Evolutionary conservation across 2,888 invertebrate species (phyloP), one percentile per base, ranked within the genome.

Genomic region (Emmelina monodactyla): DNA sequence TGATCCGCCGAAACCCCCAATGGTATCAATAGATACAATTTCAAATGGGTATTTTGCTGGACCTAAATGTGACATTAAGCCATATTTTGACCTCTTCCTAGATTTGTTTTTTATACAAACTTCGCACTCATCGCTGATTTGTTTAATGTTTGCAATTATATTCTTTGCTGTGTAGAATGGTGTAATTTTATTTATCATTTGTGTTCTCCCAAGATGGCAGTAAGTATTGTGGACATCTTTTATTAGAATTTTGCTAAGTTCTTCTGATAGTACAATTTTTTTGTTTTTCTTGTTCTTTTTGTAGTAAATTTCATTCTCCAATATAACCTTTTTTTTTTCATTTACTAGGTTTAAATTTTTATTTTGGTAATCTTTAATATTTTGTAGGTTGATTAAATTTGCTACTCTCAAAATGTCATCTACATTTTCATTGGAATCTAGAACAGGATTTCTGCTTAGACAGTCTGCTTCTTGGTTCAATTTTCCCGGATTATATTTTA

Each of bases 1-100:
- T 22, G 45, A 39, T 1, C 47, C 44, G 31, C 47, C 46, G 22
- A 47, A 50, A 3, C 50, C 47, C 3, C 44, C 48, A 19, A 49
- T 46, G 1, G 46, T 47, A 15, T 49, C 48, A 25, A 45, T 44
- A 1, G 46, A 47, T 1, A 45, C 31, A 31, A 45, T 46, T 36
- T 49, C 36, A 35, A 42, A 49, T 10, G 49, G 45, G 1, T 39
- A 11, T 12, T 38, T 42, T 5, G 49, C 45, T 2, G 49, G 50
- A 2, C 44, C 48, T 32, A 47, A 30, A 9, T 46, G 40, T 5
- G 47, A 51, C 49, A 50, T 44, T 5, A 47, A 31, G 1, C 50
- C 48, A 44, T 16, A 46, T 35, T 50, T 47, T 1, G 10, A 1
- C 9, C 45, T 22, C 19, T 38, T 22, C 42, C 49, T 50, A 28